A percentile compares a stretch with the other conserved stretches of the same genome.
phyloP scores from a whole-genome alignment of 2,797 vertebrate genomes.

The Triplophysa bombifrons region DNA sequence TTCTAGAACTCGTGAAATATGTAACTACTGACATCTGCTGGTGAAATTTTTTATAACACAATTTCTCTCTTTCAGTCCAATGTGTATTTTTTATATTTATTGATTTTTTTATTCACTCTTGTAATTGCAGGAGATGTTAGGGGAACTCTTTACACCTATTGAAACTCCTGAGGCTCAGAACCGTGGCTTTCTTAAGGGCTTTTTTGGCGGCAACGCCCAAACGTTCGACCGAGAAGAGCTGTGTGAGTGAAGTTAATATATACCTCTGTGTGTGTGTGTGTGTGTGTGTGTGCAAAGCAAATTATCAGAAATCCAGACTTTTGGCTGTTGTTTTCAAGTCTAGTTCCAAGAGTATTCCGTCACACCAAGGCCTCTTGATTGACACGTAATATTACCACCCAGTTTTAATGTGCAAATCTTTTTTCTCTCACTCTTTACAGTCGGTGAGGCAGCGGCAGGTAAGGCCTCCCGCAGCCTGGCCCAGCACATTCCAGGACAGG shows the following conservation, averaged over 20 bases:
- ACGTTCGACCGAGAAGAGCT: conserved; percentile 98
- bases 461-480: conserved; percentile 93
- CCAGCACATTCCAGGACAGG: conserved; percentile 94
- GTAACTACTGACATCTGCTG: conserved; percentile 69
- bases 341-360: no score
- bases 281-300: not conserved
- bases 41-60: conserved; percentile 17
- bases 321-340: no score
- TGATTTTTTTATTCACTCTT: conserved; percentile 16
- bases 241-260: conserved; percentile 79
- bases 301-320: not conserved
- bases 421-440: conserved; percentile 64
- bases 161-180: conserved; percentile 97
- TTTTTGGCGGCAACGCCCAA: conserved; percentile 93
- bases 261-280: no score
- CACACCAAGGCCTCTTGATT: no score
- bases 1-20: not conserved
- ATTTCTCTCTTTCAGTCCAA: not conserved
- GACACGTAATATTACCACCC: no score
- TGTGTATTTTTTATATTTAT: not conserved
- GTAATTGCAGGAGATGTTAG: conserved; percentile 90
- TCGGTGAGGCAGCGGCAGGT: conserved; percentile 93
- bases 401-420: no score
- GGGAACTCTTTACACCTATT: conserved; percentile 93
- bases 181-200: conserved; percentile 95